phyloP scores from a whole-genome alignment of 2,797 vertebrate species.

The Nasua narica region DNA sequence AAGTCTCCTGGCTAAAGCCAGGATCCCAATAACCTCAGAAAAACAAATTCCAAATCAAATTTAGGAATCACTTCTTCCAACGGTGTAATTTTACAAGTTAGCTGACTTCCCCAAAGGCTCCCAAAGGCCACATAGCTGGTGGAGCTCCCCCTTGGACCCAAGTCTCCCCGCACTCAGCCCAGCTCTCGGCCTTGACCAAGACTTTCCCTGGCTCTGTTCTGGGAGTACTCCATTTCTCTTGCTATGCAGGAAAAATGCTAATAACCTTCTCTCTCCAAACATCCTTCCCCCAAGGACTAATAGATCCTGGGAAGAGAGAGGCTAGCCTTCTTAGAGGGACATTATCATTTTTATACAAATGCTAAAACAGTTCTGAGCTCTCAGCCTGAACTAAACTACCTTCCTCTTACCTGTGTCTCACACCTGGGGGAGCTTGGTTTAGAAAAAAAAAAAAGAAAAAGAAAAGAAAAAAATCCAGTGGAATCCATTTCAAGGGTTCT shows the following conservation, averaged over 20 bases:
- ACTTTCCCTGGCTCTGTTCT: not conserved
- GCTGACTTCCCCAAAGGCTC: not conserved
- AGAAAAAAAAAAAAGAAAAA: not conserved
- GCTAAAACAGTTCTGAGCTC: slow-evolving; percentile 63
- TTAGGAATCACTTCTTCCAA: not conserved
- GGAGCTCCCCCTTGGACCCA: not conserved
- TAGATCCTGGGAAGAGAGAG: slow-evolving; percentile 64
- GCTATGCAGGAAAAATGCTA: slow-evolving; percentile 72
- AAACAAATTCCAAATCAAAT: not conserved
- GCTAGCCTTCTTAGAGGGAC: slow-evolving; percentile 57
- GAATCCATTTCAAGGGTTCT: slow-evolving; percentile 73
- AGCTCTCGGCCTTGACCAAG: not conserved
- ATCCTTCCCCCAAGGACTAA: slow-evolving; percentile 77
- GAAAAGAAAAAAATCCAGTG: not conserved
- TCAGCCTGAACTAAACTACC: slow-evolving; percentile 64
- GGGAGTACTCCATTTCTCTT: slow-evolving; percentile 63
- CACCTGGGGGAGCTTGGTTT: slow-evolving; percentile 66
- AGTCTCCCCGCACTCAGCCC: not conserved
- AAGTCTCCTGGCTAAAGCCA: not conserved
- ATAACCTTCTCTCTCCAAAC: slow-evolving; percentile 76
- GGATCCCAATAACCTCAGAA: not conserved
- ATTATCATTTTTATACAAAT: slow-evolving; percentile 74
- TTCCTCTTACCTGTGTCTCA: slow-evolving; percentile 70
- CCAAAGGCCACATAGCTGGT: not conserved
- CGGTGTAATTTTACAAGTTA: not conserved